Evolutionary conservation across 2,113 vertebrate species (phyloP).

Genomic region (Antechinus stuartii): DNA sequence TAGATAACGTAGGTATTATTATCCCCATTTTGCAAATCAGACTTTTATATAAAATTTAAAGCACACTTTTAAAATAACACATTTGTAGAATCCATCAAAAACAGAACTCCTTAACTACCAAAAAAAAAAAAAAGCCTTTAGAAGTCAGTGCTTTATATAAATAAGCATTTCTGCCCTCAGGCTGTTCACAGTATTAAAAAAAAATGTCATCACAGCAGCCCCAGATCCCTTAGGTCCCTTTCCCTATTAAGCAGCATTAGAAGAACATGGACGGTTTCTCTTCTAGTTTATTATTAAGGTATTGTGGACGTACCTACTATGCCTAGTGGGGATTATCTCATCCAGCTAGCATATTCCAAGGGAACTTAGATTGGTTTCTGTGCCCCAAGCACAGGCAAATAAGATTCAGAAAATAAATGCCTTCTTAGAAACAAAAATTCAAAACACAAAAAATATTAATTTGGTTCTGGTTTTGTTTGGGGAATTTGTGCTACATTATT

Average conservation of each 20-base stretch:
- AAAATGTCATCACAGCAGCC: not conserved
- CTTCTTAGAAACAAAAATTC: slow-evolving; percentile 23
- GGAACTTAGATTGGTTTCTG: not conserved
- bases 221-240: not conserved
- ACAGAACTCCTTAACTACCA: not conserved
- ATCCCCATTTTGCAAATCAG: not conserved
- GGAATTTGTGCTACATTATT: not conserved
- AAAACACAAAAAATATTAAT: not conserved
- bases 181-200: not conserved
- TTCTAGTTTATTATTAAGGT: not conserved
- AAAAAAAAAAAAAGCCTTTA: not conserved
- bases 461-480: slow-evolving; percentile 22
- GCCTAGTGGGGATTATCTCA: not conserved
- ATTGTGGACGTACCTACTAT: not conserved
- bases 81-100: not conserved
- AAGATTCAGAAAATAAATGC: not conserved
- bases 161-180: not conserved
- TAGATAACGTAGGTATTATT: not conserved
- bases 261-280: not conserved
- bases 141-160: not conserved
- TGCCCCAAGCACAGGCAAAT: not conserved
- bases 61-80: not conserved
- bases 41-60: not conserved
- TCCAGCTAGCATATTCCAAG: slow-evolving; percentile 5
- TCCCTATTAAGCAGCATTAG: not conserved